phyloP scores from a whole-genome alignment of 1,140 invertebrate genomes.

The Meloidogyne floridensis region DNA sequence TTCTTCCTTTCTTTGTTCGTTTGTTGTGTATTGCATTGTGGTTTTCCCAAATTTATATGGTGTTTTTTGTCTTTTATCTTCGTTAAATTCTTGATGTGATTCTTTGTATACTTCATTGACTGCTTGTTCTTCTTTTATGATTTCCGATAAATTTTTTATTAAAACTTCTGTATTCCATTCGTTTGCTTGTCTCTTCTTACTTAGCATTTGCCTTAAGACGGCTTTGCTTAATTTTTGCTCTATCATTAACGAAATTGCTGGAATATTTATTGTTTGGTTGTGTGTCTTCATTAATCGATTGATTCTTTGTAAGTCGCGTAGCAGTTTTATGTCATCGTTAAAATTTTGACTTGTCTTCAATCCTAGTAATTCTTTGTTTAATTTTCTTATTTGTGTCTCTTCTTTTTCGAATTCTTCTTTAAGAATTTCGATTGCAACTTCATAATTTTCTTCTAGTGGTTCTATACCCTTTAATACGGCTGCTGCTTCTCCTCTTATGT shows the following conservation, averaged over 20 bases:
- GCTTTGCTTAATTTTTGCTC: conserved; percentile 9
- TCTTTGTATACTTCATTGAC: conserved; percentile 9
- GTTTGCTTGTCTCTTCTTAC: background rate
- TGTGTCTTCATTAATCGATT: conserved; percentile 2
- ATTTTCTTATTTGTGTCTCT: too few relatives aligned
- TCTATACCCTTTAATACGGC: too few relatives aligned
- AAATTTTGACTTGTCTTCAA: conserved; percentile 1
- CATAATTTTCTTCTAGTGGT: too few relatives aligned
- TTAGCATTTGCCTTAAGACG: background rate
- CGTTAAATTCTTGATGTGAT: background rate
- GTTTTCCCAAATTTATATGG: too few relatives aligned
- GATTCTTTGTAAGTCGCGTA: background rate
- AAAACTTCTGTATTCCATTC: background rate
- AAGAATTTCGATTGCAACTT: too few relatives aligned
- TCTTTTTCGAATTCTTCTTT: too few relatives aligned
- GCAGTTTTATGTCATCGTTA: conserved; percentile 7
- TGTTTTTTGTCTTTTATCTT: too few relatives aligned
- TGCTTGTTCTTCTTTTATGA: conserved; percentile 3
- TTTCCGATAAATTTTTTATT: background rate
- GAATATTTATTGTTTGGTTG: background rate
- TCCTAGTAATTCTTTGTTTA: too few relatives aligned
- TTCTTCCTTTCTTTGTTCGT: too few relatives aligned
- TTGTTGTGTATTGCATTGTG: too few relatives aligned
- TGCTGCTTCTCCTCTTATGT: too few relatives aligned
- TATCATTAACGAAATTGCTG: conserved; percentile 4